phyloP scores from a whole-genome alignment of 2,113 vertebrate genomes.

The Gulo gulo region DNA sequence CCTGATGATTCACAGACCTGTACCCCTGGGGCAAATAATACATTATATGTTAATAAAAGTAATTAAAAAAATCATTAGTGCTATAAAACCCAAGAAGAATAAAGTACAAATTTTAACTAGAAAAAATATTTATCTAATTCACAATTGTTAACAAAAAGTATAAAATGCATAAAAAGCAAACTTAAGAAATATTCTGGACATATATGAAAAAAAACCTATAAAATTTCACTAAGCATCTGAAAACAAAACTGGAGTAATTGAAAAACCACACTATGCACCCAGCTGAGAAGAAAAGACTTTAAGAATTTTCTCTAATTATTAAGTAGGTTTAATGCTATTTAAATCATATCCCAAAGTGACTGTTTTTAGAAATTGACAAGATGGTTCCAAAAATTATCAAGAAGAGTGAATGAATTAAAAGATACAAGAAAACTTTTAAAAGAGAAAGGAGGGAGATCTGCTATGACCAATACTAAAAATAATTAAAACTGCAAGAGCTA shows the following conservation, averaged over 20 bases:
- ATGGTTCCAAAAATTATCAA: neutral
- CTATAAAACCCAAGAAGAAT: neutral
- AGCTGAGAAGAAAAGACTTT: neutral
- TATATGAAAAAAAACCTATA: neutral
- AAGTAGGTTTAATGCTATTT: neutral
- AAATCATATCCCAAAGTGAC: neutral
- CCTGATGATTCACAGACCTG: too few species aligned
- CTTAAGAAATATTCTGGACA: neutral
- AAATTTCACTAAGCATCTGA: neutral
- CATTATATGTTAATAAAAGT: too few species aligned
- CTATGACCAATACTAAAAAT: neutral
- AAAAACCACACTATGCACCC: neutral
- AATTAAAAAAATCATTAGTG: neutral
- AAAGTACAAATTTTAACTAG: neutral
- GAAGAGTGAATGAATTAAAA: neutral
- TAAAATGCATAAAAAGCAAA: neutral
- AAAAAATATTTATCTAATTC: neutral
- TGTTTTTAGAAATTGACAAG: neutral
- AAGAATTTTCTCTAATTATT: neutral
- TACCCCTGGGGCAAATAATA: too few species aligned
- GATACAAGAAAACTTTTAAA: neutral
- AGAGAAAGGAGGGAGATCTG: neutral
- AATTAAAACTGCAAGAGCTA: neutral
- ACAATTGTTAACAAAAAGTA: neutral
- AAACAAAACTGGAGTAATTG: neutral